phyloP scores from a whole-genome alignment of 2,113 vertebrate species.

The Perccottus glenii region DNA sequence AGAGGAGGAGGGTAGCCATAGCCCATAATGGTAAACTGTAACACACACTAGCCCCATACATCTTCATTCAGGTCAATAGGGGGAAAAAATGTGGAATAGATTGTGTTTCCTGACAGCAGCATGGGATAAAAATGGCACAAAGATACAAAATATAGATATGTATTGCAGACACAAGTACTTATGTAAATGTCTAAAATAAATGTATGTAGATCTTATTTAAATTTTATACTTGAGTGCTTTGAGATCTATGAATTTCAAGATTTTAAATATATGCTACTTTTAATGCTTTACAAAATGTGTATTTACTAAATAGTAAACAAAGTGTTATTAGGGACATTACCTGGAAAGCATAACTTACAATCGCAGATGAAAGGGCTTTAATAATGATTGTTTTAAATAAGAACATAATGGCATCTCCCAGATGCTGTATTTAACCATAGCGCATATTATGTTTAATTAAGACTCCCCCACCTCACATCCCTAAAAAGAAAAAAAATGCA shows the following conservation, averaged over 20 bases:
- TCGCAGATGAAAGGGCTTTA: not conserved
- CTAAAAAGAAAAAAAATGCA: constrained; percentile 66
- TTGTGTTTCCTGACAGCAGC: constrained; percentile 24
- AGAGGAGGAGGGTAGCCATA: constrained; percentile 42
- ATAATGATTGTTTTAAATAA: constrained; percentile 13
- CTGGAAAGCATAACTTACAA: not conserved
- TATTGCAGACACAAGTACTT: not conserved
- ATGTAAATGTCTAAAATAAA: constrained; percentile 10
- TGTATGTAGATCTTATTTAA: no score
- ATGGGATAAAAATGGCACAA: not conserved
- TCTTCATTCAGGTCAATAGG: constrained; percentile 71
- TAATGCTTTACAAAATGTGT: no score
- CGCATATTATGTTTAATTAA: constrained; percentile 79
- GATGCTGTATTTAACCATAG: constrained; percentile 57
- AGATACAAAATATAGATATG: not conserved
- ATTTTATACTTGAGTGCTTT: no score
- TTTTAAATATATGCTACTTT: no score
- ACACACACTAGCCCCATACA: constrained; percentile 53
- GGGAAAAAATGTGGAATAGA: constrained; percentile 55
- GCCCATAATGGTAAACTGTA: constrained; percentile 51
- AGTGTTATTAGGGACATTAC: not conserved
- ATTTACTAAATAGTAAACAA: not conserved
- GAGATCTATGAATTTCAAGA: no score
- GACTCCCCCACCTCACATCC: constrained; percentile 38
- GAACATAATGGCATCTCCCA: constrained; percentile 38